Evolutionary conservation across 2,797 vertebrate genomes (phyloP).

Genomic region (Lepus townsendii): DNA sequence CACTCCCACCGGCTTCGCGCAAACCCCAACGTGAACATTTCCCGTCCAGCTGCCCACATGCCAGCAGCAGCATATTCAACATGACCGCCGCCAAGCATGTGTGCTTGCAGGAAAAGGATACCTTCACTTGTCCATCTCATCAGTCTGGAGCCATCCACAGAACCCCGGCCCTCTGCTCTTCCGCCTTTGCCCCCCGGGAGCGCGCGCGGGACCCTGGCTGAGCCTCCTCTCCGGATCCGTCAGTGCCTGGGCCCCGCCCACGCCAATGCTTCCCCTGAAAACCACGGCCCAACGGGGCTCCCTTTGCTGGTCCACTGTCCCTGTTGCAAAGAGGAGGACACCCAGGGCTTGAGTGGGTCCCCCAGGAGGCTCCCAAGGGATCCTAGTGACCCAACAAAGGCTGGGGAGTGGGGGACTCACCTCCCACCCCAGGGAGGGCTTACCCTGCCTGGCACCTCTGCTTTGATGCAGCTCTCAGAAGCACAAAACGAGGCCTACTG

Average conservation of each 20-base stretch:
- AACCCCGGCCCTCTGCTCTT: no score
- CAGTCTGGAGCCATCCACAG: not conserved
- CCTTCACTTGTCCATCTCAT: not conserved
- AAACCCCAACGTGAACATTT: conserved; percentile 64
- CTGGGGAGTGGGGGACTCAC: fast-evolving
- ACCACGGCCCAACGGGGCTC: not conserved
- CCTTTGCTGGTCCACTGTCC: not conserved
- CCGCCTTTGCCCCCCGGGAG: no score
- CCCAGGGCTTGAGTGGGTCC: not conserved
- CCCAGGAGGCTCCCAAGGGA: no score
- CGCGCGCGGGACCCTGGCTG: no score
- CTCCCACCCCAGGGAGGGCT: not conserved
- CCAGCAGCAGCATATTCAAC: conserved; percentile 57
- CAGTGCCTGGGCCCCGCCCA: not conserved
- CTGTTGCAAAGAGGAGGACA: fast-evolving
- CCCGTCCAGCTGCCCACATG: conserved; percentile 69
- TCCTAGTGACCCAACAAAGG: not conserved
- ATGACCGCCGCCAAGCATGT: conserved; percentile 3
- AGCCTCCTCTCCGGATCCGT: not conserved
- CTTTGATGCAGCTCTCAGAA: not conserved
- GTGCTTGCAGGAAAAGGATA: conserved; percentile 53
- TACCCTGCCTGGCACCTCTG: no score
- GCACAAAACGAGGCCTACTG: not conserved
- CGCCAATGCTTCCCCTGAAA: not conserved
- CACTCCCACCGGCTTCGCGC: not conserved